A percentile compares a stretch with the other conserved stretches of the same genome.
Conservation (phyloP, 2,113 vertebrate species). For the Catagonus wagneri region DNA sequence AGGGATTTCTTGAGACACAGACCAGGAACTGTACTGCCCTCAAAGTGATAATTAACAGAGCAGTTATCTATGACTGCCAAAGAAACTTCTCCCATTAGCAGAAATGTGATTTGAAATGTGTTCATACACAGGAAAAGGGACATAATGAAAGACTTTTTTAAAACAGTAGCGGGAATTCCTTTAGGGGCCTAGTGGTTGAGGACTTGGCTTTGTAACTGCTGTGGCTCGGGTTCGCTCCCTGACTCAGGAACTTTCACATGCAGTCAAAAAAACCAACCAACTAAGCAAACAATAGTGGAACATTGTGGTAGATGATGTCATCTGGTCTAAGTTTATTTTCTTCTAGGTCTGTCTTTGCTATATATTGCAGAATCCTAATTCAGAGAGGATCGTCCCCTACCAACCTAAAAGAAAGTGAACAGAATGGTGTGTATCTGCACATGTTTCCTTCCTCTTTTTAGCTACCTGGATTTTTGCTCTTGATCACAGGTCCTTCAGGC, state of each 20-base stretch:
- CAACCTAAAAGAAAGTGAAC: conserved; percentile 23
- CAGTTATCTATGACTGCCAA: conserved; percentile 34
- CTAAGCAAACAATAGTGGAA: not conserved
- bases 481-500: not conserved
- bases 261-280: too few species aligned
- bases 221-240: too few species aligned
- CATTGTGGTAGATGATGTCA: not conserved
- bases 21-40: conserved; percentile 26
- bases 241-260: too few species aligned
- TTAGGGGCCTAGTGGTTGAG: too few species aligned
- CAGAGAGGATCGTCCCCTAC: not conserved
- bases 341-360: conserved; percentile 24
- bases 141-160: conserved; percentile 7
- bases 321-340: conserved; percentile 46
- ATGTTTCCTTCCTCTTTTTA: not conserved
- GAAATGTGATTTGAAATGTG: conserved; percentile 61
- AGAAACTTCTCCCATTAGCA: conserved; percentile 20
- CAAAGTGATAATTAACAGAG: conserved; percentile 52
- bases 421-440: not conserved
- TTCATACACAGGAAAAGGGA: conserved; percentile 52
- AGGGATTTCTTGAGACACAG: conserved; percentile 37
- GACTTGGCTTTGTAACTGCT: too few species aligned
- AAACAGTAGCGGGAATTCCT: not conserved
- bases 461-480: not conserved
- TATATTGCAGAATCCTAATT: conserved; percentile 8